phyloP scores from a whole-genome alignment of 2,888 invertebrate genomes.

The Andrena bucephala region DNA sequence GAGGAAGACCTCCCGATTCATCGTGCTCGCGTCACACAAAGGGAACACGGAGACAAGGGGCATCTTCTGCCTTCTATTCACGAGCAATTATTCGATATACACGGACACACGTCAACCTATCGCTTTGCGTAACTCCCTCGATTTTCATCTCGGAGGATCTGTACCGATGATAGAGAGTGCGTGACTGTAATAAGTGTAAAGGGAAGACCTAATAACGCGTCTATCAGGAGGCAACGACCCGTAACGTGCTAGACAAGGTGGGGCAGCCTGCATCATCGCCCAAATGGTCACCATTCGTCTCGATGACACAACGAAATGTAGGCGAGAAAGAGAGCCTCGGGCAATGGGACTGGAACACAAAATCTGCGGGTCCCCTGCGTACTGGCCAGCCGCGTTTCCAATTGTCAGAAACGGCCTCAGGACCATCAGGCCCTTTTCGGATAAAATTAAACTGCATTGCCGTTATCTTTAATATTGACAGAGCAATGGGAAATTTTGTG shows the following conservation, averaged over 20 bases:
- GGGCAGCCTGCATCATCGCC: slow-evolving; percentile 20
- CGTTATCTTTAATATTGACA: too few species aligned
- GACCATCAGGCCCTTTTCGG: too few species aligned
- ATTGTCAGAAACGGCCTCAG: too few species aligned
- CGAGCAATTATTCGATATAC: neutral
- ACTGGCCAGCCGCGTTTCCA: too few species aligned
- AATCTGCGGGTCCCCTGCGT: too few species aligned
- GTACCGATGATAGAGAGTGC: too few species aligned
- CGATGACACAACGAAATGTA: neutral
- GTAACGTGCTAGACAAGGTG: slow-evolving; percentile 38
- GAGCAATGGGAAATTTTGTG: too few species aligned
- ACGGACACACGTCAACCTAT: neutral
- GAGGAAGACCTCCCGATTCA: slow-evolving; percentile 11
- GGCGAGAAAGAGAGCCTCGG: neutral
- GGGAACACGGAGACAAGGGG: neutral
- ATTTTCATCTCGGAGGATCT: too few species aligned
- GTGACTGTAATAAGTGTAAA: too few species aligned
- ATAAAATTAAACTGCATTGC: too few species aligned
- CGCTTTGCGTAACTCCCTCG: neutral
- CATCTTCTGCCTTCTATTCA: neutral
- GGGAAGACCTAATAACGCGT: slow-evolving; percentile 8
- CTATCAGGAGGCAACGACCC: slow-evolving; percentile 55
- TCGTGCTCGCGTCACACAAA: neutral
- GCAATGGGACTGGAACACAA: neutral
- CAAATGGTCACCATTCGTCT: neutral